Conservation (phyloP, 2,888 invertebrate species). For the Drosophila siamana region DNA sequence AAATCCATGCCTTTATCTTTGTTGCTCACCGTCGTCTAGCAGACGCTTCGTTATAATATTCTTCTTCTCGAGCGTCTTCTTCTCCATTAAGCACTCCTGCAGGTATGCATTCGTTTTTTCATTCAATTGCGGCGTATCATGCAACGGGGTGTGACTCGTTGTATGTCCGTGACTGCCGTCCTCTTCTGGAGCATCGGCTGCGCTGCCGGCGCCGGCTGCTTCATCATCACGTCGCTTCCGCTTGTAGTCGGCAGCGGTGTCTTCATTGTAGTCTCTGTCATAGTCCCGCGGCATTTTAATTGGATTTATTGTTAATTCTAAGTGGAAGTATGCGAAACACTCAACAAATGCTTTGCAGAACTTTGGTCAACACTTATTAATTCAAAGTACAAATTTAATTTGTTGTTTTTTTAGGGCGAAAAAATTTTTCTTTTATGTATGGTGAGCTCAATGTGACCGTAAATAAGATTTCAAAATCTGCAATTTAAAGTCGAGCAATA, state of each 20-base stretch:
- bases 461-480: not conserved
- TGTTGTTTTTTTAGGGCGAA: slow-evolving; percentile 32
- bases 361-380: slow-evolving; percentile 23
- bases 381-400: slow-evolving; percentile 40
- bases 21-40: slow-evolving; percentile 88
- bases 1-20: not conserved
- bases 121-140: slow-evolving; percentile 86
- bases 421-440: slow-evolving; percentile 65
- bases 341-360: slow-evolving; percentile 16
- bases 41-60: slow-evolving; percentile 89
- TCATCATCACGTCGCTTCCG: slow-evolving; percentile 84
- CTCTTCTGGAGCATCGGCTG: slow-evolving; percentile 68
- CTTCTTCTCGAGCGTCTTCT: slow-evolving; percentile 89
- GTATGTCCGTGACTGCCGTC: slow-evolving; percentile 69
- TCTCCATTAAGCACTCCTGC: slow-evolving; percentile 90
- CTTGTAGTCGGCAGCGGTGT: slow-evolving; percentile 83
- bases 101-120: slow-evolving; percentile 92
- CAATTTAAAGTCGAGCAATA: not conserved
- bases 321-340: slow-evolving; percentile 6
- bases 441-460: slow-evolving; percentile 24
- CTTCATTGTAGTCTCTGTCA: slow-evolving; percentile 84
- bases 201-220: slow-evolving; percentile 64
- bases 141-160: slow-evolving; percentile 69
- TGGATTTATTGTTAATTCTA: slow-evolving; percentile 1
- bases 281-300: slow-evolving; percentile 84